Evolutionary conservation across 2,888 invertebrate genomes (phyloP).

Genomic region (Spilarctia lutea): DNA sequence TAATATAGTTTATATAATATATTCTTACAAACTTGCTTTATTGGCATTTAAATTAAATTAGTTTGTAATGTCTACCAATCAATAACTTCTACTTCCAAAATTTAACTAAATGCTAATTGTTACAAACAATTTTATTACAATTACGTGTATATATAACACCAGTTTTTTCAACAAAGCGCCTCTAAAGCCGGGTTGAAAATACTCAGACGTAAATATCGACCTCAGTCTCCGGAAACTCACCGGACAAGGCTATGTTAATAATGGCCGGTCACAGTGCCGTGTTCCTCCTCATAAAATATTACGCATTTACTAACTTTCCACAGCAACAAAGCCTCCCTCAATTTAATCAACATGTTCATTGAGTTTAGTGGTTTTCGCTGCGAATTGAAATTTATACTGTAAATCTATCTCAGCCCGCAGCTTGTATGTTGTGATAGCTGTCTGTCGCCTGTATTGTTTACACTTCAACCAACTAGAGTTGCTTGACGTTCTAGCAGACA

Average conservation of each 20-base stretch:
- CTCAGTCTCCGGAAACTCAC: constrained; percentile 32
- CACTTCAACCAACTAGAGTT: constrained; percentile 7
- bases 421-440: constrained; percentile 29
- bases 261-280: constrained; percentile 19
- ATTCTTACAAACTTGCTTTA: neutral
- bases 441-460: constrained; percentile 26
- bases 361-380: neutral
- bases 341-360: neutral
- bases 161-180: constrained; percentile 1
- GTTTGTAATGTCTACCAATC: neutral
- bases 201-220: constrained; percentile 42
- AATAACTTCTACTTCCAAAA: neutral
- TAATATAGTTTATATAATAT: neutral
- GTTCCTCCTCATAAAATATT: constrained; percentile 40
- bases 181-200: constrained; percentile 14
- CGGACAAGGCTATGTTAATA: constrained; percentile 27
- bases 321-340: neutral
- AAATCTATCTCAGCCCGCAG: constrained; percentile 21
- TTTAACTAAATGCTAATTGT: neutral
- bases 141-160: neutral
- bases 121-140: neutral
- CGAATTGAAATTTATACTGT: neutral
- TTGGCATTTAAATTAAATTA: neutral
- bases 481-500: neutral
- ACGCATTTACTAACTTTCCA: constrained; percentile 20